phyloP scores from a whole-genome alignment of 2,888 invertebrate species.

The Troides helena region DNA sequence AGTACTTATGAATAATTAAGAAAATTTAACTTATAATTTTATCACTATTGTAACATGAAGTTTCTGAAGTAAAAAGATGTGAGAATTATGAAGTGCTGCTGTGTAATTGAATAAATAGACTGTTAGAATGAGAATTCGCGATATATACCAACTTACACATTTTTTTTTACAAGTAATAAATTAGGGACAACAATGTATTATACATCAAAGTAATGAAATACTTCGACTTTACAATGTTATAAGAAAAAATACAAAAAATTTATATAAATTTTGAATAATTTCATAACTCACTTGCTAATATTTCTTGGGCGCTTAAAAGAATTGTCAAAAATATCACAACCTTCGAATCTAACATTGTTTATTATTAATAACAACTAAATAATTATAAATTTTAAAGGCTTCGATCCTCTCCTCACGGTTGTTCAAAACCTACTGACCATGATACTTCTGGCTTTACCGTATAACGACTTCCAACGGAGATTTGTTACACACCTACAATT shows the following conservation, averaged over 20 bases:
- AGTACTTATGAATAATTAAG: no score
- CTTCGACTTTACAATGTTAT: neutral
- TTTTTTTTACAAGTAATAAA: neutral
- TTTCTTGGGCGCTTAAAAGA: neutral
- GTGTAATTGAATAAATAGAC: neutral
- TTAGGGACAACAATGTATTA: neutral
- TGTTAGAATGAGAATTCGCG: neutral
- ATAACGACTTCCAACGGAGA: neutral
- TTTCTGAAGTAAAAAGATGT: no score
- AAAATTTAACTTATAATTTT: no score
- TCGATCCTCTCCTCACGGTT: neutral
- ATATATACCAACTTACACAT: neutral
- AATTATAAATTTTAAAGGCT: neutral
- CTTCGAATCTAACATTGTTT: neutral
- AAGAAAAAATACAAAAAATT: neutral
- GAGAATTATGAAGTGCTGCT: no score
- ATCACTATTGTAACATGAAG: no score
- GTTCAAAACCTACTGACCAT: conserved; percentile 1
- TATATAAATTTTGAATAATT: neutral
- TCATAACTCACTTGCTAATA: neutral
- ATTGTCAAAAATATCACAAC: neutral
- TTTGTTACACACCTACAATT: neutral
- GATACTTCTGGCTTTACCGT: neutral
- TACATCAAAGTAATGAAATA: neutral
- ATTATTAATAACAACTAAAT: neutral